A percentile compares a stretch with the other conserved stretches of the same genome.
Conservation (phyloP, 2,888 invertebrate species). For the Plemyria rubiginata region DNA sequence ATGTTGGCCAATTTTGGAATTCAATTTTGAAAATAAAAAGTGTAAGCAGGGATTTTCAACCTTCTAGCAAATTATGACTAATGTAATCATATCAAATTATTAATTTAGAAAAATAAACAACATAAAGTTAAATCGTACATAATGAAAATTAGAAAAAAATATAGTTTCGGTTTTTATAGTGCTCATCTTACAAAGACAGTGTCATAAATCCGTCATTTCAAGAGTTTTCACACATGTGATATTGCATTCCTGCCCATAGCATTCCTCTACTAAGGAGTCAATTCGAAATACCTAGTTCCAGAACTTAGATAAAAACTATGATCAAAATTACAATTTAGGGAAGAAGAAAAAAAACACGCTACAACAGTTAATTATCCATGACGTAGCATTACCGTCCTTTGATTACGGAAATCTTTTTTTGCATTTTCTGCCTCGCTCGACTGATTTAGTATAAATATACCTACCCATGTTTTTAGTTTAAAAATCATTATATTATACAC, state of each 20-base stretch:
- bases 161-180: too few species aligned
- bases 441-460: constrained; percentile 19
- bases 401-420: constrained; percentile 5
- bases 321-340: too few species aligned
- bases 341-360: too few species aligned
- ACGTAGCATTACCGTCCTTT: constrained; percentile 10
- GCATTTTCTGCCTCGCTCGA: constrained; percentile 21
- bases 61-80: not conserved
- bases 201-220: too few species aligned
- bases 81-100: not conserved
- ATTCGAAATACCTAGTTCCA: too few species aligned
- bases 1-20: constrained; percentile 14
- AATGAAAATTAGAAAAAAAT: too few species aligned
- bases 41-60: constrained; percentile 12
- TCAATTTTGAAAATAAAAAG: not conserved
- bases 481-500: constrained; percentile 2
- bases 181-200: too few species aligned
- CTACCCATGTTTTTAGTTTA: constrained; percentile 21
- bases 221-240: too few species aligned
- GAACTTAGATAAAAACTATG: too few species aligned
- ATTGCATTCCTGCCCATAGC: too few species aligned
- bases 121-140: too few species aligned
- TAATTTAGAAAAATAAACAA: not conserved
- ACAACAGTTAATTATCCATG: not conserved
- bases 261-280: too few species aligned